Base-by-base conservation (phyloP, 2,888 invertebrate genomes). In the Aphodius granarius region DNA sequence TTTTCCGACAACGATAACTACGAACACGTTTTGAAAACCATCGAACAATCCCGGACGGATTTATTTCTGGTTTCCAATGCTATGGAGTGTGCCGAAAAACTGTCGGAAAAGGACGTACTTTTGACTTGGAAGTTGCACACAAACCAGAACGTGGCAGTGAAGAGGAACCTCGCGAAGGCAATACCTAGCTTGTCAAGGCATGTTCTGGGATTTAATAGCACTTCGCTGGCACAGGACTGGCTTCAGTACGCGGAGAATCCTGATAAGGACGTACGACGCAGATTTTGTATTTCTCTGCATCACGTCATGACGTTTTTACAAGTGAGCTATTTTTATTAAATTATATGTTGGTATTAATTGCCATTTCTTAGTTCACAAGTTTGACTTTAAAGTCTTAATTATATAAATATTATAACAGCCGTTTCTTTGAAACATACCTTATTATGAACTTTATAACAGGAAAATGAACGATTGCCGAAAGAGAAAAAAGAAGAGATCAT, bases 401-500 rank as follows among this genome's bases (percentile, higher is more conserved):
- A 9, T 1, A 43, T 43, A 43, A 43, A 43, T 9, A 43, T 13
- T 43, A 9, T 43, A 43, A 1, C 43, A 43, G n/a, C n/a, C 13
- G 4, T 13, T 66, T 15, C 9, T 68, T 68, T 23, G 22, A 68
- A 13, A 70, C 17, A n/a, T 6, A 64, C 75, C 15, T 20, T 68
- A 66, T 64, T 43, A 13, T 20, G n/a, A 20, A 23, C 72, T 62
- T 78, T 76, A 74, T 82, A 83, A 75, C 76, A 85, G 84, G 78
- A 80, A 64, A 82, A 81, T 72, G 66, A 73, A 20, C 74, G 76
- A 19, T 83, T 88, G 75, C 83, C 85, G 74, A 83, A 82, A 70
- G 78, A 83, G 0, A 82, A 86, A 15, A 89, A 86, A 82, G 86
- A 87, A 20, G 83, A 86, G 73, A 87, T 89, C 17, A 78, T 89